Base-by-base conservation (phyloP, 2,888 invertebrate genomes). In the Ectemnius cavifrons region DNA sequence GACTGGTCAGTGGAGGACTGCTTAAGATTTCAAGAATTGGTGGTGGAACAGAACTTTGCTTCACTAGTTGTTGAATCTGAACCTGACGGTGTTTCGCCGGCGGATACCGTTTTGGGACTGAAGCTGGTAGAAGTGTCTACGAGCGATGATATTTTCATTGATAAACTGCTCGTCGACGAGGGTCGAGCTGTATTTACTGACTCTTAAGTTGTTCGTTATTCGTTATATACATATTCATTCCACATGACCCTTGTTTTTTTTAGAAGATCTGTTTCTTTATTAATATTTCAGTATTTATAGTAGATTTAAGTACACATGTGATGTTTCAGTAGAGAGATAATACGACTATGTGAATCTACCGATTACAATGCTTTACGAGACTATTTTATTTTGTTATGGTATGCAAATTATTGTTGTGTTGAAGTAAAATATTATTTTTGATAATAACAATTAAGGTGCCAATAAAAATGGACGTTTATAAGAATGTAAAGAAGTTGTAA, bases 1-100 rank as follows among this genome's bases (percentile, higher is more conserved):
- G 94, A 95, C 90, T 96, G 95, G 95, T 92, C 94, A 0, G 93
- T 94, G 80, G 94, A 95, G 82, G 96, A 96, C 89, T 95, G 95
- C 84, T 91, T 95, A 65, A 91, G 93, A 73, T 97, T 97, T 88
- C 94, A 95, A 84, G 92, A 94, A 80, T 87, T 96, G 76, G 95
- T 95, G 5, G 93, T 94, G 47, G 93, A 94, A 47, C 94, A 94
- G 83, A 92, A 93, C 65, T 95, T 96, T 78, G 95, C 95, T 14
- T 95, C 95, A 0, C 89, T 94, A 62, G 92, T 96, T 64, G 92
- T 93, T 77, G 93, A 94, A 20, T 92, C 94, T 8, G 93, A 93
- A 70, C 92, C 92, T 58, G 95, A 95, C 84, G 92, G 93, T 20
- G 86, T 93, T 37, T 93, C 94, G 77, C 93, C 93, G 4, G 92